A percentile compares a stretch with the other conserved stretches of the same genome.
These are phyloP conservation scores for Odontothrips loti DNA, from an alignment of 2,888 invertebrate genomes.

Conservation along the genomic window DNA sequence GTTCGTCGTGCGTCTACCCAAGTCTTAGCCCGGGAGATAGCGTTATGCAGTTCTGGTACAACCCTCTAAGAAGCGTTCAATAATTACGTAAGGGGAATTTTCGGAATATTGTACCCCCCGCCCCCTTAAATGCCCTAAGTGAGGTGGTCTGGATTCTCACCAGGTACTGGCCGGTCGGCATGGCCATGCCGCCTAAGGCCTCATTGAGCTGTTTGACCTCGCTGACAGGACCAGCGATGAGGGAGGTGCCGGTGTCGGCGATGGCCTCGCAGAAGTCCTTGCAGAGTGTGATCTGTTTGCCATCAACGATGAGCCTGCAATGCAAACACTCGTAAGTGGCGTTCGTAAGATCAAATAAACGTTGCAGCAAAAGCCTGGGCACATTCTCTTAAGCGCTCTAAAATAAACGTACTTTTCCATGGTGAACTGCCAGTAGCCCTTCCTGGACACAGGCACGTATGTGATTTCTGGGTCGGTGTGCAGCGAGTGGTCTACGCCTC, in stretches of 20 bases:
- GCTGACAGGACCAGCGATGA: constrained; percentile 79
- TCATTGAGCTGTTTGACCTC: constrained; percentile 76
- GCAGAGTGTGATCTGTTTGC: constrained; percentile 49
- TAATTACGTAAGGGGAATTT: too few species aligned
- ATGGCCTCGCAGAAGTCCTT: constrained; percentile 83
- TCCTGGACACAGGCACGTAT: constrained; percentile 74
- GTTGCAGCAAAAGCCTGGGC: too few species aligned
- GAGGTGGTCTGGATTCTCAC: too few species aligned
- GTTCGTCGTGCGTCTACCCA: too few species aligned
- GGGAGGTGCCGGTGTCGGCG: constrained; percentile 91
- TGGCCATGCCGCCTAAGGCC: constrained; percentile 73
- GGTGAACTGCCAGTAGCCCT: constrained; percentile 96
- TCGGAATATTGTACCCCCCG: too few species aligned
- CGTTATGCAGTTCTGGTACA: too few species aligned
- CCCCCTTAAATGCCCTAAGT: too few species aligned
- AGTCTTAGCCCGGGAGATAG: too few species aligned
- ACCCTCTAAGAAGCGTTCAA: too few species aligned
- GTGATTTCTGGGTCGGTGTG: constrained; percentile 80
- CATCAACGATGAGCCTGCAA: not conserved
- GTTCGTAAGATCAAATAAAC: too few species aligned
- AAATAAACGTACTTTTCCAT: constrained; percentile 72
- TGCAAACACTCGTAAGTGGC: too few species aligned
- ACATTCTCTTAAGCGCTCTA: too few species aligned
- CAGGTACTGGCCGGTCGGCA: constrained; percentile 74
- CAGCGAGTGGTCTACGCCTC: constrained; percentile 89